Evolutionary conservation across 2,888 invertebrate genomes (phyloP).

Genomic region (Notodonta ziczac): DNA sequence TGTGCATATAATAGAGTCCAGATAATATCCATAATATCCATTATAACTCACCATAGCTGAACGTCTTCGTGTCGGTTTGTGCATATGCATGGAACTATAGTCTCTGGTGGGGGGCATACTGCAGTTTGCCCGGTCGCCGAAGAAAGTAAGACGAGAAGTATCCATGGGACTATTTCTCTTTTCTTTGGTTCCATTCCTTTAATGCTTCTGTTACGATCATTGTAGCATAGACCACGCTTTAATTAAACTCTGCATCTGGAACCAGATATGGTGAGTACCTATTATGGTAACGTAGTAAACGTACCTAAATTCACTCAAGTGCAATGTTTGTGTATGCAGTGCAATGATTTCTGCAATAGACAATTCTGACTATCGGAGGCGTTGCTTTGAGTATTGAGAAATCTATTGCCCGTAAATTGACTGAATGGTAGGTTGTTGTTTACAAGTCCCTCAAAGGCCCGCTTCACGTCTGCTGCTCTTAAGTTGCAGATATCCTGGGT

Average conservation of each 20-base stretch:
- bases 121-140: constrained; percentile 49
- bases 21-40: not conserved
- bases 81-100: constrained; percentile 93
- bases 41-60: constrained; percentile 90
- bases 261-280: constrained; percentile 5
- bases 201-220: constrained; percentile 63
- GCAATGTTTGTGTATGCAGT: too few relatives aligned
- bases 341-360: too few relatives aligned
- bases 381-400: too few relatives aligned
- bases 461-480: too few relatives aligned
- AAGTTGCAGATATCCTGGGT: too few relatives aligned
- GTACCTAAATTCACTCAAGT: too few relatives aligned
- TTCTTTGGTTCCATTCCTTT: constrained; percentile 73
- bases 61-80: constrained; percentile 90
- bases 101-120: constrained; percentile 90
- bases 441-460: too few relatives aligned
- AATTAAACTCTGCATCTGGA: constrained; percentile 32
- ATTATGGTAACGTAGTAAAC: too few relatives aligned
- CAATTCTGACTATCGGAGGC: too few relatives aligned
- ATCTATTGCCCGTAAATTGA: too few relatives aligned
- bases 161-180: constrained; percentile 63
- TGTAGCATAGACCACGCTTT: constrained; percentile 60
- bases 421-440: too few relatives aligned
- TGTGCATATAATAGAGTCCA: not conserved
- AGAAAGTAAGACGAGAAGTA: constrained; percentile 52